Base-by-base conservation (phyloP, 2,797 vertebrate genomes). In the Halcyon smyrnensis region DNA sequence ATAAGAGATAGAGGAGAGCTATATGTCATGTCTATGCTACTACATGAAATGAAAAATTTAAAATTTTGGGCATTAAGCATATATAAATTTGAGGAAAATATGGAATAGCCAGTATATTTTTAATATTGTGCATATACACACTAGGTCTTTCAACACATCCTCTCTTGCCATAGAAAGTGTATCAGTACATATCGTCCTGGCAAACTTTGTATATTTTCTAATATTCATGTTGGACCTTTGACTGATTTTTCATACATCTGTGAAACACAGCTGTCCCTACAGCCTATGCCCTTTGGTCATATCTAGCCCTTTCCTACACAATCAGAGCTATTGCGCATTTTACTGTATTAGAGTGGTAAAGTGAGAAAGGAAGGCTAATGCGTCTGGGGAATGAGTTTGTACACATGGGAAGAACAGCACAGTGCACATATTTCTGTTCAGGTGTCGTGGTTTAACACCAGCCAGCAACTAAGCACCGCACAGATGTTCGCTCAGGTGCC, bases 381-480 rank as follows among this genome's bases (percentile, higher is more conserved):
- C 9, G 27, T n/a, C 39, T 81, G 34, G 4, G 39, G 77, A 77
- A 75, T 46, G 3, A 70, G 18, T 16, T 36, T 54, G 7, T 30
- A 81, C 8, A 32, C 2, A 2, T 24, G 14, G n/a, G 8, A 78
- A 78, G 23, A 87, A 54, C 0, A 0, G 48, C 18, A 84, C 1
- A 25, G 28, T 30, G 16, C 11, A 59, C 6, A 4, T 75, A n/a
- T 37, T 59, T 78, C 37, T 9, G 0, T n/a, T 41, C 54, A 41
- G 11, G 19, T 36, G 34, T 59, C n/a, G 15, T 34, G 32, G 34
- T 36, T 59, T 59, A 36, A 59, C 34, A 27, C 50, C 14, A 28
- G 50, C 8, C 50, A 51, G 27, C 14, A 51, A 51, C 14, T 51
- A 28, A 28, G 59, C 36, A 28, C 15, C 36, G 18, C 15, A 27